phyloP scores from a whole-genome alignment of 2,888 invertebrate genomes.

The Masnerella sp. region DNA sequence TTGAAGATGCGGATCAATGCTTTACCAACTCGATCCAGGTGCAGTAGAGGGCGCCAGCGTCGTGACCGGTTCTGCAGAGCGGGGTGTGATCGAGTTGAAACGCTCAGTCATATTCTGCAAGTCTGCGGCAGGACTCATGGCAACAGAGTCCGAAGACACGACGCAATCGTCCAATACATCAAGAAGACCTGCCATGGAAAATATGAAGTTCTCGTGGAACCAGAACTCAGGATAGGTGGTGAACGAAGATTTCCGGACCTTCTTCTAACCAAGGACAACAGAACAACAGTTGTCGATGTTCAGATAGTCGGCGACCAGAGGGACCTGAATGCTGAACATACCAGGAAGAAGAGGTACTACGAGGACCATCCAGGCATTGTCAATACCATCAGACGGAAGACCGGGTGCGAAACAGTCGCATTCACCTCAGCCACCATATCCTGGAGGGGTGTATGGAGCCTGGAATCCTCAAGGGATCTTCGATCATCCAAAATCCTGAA shows the following conservation, averaged over 20 bases:
- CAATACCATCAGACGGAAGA: not conserved
- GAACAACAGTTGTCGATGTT: conserved; percentile 41
- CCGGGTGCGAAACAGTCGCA: not conserved
- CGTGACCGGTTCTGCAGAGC: conserved; percentile 57
- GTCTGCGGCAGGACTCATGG: conserved; percentile 69
- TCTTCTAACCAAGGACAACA: conserved; percentile 6
- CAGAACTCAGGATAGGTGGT: conserved; percentile 52
- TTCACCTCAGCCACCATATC: conserved; percentile 52
- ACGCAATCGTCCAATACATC: conserved; percentile 58
- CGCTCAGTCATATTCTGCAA: conserved; percentile 69
- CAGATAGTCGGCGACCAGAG: conserved; percentile 51
- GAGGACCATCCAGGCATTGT: not conserved
- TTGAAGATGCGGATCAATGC: conserved; percentile 68
- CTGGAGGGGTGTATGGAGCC: conserved; percentile 57
- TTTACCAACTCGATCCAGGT: conserved; percentile 66
- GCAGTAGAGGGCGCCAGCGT: not conserved
- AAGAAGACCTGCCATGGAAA: conserved; percentile 7
- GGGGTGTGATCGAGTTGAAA: conserved; percentile 67
- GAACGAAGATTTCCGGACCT: conserved; percentile 52
- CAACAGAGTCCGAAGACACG: conserved; percentile 67
- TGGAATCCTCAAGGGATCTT: conserved; percentile 11
- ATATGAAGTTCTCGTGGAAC: conserved; percentile 56
- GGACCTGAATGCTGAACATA: not conserved
- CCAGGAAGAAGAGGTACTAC: conserved; percentile 13
- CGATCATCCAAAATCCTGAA: not conserved